Conservation (phyloP, 2,797 vertebrate species). For the Astyanax mexicanus region DNA sequence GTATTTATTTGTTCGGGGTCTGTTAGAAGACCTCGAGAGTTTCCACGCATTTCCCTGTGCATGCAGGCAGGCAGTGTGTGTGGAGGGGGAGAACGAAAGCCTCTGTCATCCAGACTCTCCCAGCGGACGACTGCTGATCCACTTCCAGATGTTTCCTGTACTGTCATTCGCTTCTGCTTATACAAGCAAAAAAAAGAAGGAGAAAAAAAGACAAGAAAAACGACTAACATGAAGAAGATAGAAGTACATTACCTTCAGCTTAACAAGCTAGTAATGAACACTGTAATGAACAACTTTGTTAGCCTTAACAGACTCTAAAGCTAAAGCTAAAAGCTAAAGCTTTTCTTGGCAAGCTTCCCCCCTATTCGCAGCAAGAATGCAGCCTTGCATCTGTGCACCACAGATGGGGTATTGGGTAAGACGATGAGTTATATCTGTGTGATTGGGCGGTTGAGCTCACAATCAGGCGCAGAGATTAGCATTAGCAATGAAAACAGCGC, state of each 20-base stretch:
- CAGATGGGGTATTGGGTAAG: conserved; percentile 50
- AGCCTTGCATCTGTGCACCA: conserved; percentile 51
- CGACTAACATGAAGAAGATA: conserved; percentile 26
- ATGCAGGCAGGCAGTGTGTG: conserved; percentile 46
- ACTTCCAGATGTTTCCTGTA: conserved; percentile 63
- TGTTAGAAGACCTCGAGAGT: conserved; percentile 54
- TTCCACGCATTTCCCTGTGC: conserved; percentile 43
- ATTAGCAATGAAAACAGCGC: conserved; percentile 46
- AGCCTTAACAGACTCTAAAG: conserved; percentile 31
- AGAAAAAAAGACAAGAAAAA: not conserved
- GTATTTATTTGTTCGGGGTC: conserved; percentile 71
- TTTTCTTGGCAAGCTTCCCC: conserved; percentile 39
- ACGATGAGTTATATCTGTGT: conserved; percentile 47
- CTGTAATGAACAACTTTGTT: conserved; percentile 37
- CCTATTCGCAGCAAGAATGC: conserved; percentile 40
- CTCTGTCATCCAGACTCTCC: conserved; percentile 44
- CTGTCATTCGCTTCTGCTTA: conserved; percentile 39
- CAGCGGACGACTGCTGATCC: conserved; percentile 47
- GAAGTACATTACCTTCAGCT: conserved; percentile 33
- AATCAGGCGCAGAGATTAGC: conserved; percentile 52
- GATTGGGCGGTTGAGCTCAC: conserved; percentile 40
- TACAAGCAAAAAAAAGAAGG: conserved; percentile 19
- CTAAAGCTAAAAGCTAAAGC: conserved; percentile 24
- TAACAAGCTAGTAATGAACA: conserved; percentile 49
- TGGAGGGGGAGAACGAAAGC: conserved; percentile 35